These are phyloP conservation scores for Aptenodytes forsteri DNA, from an alignment of 2,113 vertebrate genomes.

Conservation along the genomic window DNA sequence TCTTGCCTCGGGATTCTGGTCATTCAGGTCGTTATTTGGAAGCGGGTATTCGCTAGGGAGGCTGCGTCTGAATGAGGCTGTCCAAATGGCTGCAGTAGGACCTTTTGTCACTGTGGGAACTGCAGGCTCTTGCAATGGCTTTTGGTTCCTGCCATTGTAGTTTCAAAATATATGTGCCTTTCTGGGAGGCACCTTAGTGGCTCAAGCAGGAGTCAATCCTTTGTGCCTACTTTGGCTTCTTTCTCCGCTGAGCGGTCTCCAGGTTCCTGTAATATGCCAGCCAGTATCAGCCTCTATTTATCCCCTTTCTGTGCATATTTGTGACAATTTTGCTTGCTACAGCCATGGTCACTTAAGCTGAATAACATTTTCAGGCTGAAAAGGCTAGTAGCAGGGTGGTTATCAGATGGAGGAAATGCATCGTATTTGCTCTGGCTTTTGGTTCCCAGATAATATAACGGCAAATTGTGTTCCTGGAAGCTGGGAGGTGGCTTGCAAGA, in stretches of 20 bases:
- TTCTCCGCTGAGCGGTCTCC: background rate
- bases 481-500: background rate
- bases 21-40: background rate
- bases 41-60: background rate
- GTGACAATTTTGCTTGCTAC: background rate
- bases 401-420: background rate
- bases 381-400: background rate
- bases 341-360: background rate
- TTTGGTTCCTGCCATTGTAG: background rate
- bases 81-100: background rate
- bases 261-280: background rate
- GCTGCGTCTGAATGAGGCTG: background rate
- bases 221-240: background rate
- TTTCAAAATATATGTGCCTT: background rate
- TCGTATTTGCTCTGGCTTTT: background rate
- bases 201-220: background rate
- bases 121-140: background rate
- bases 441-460: background rate
- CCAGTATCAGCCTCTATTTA: background rate
- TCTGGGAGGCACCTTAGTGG: background rate
- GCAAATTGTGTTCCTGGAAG: background rate
- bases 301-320: background rate
- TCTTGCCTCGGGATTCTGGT: background rate
- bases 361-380: background rate
- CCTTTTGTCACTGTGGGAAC: background rate